Conservation (phyloP, 2,888 invertebrate species). For the Epicampocera succincta region DNA sequence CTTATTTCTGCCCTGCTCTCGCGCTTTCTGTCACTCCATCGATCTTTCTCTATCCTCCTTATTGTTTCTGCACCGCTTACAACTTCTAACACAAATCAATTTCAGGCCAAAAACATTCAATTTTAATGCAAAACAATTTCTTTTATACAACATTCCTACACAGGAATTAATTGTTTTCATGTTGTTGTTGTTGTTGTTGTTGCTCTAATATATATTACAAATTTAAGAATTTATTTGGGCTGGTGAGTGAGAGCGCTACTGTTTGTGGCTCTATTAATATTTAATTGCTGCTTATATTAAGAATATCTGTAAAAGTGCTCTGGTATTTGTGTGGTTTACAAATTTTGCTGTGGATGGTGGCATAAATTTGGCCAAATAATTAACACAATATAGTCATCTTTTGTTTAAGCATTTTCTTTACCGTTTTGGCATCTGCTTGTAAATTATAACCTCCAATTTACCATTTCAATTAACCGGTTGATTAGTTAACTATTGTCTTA, state of each 20-base stretch:
- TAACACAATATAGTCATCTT: constrained; percentile 45
- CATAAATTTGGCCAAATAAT: constrained; percentile 59
- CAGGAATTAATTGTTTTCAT: constrained; percentile 22
- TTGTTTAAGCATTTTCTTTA: constrained; percentile 24
- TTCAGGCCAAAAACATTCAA: constrained; percentile 1
- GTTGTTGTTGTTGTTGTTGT: constrained; percentile 5
- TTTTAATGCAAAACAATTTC: constrained; percentile 6
- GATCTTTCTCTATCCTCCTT: too few relatives aligned
- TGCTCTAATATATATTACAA: too few relatives aligned
- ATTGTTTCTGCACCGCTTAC: too few relatives aligned
- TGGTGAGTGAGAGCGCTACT: too few relatives aligned
- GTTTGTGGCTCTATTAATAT: constrained; percentile 9
- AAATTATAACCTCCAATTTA: constrained; percentile 42
- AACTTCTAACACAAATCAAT: not conserved
- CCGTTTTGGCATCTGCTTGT: constrained; percentile 6
- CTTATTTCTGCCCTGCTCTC: too few relatives aligned
- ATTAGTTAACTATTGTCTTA: constrained; percentile 57
- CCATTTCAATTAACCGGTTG: constrained; percentile 49
- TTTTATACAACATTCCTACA: not conserved
- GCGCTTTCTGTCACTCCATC: too few relatives aligned
- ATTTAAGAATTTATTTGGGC: constrained; percentile 2
- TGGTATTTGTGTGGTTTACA: not conserved
- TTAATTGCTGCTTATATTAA: constrained; percentile 46
- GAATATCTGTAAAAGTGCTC: not conserved
- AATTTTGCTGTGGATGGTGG: constrained; percentile 55